Base-by-base conservation (phyloP, 1,140 invertebrate genomes). In the Eriosoma lanigerum region DNA sequence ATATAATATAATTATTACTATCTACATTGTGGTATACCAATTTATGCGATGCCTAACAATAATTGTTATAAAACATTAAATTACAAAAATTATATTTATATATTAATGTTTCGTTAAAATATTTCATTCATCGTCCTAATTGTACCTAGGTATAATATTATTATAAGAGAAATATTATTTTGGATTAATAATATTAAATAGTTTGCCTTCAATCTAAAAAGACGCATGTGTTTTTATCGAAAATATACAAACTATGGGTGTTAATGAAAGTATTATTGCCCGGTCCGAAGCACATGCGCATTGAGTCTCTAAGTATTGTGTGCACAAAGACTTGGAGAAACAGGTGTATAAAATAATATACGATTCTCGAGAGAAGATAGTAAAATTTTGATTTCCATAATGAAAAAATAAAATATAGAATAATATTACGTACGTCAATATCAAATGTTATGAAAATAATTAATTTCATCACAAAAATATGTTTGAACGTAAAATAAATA, bases 271-370 rank as follows among this genome's bases (percentile, higher is more conserved):
- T 50, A 70, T 44, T 50, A 50, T 10, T 50, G 24, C 24, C 46
- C 9, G 44, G 21, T 8, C 50, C 24, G 21, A 70, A 50, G 46
- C 44, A 50, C 8, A 68, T 68, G 44, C 46, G 19, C 64, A 46
- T 46, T 38, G 17, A 8, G n/a, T 13, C n/a, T 46, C 17, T 26
- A 70, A 48, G 2, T 70, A 24, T 19, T 29, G 29, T 52, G 12
- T 21, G 5, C 0, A 72, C 6, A 70, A 50, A 29, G 24, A 72
- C 48, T 52, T 52, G 6, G 29, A 52, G 48, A 50, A 70, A 50
- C 68, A 70, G 68, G 68, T 70, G 68, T 70, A 50, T 50, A 70
- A n/a, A 64, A 13, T 38, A 44, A 64, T 9, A 15, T 19, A 29
- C 13, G 13, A 72, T 72, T 10, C 26, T 72, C 29, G 26, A 52